phyloP scores from a whole-genome alignment of 2,113 vertebrate genomes.

The Otocyon megalotis region DNA sequence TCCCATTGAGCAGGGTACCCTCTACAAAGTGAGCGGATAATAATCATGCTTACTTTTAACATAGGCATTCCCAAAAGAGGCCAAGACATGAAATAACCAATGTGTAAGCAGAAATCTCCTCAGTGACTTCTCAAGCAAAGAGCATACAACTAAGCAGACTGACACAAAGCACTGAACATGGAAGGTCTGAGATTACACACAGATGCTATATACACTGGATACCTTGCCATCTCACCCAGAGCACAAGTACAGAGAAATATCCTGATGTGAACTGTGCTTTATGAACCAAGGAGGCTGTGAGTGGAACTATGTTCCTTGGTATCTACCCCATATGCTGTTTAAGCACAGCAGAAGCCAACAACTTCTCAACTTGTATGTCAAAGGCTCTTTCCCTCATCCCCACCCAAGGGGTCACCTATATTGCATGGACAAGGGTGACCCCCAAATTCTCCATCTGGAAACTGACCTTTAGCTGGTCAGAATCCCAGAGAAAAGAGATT shows the following conservation, averaged over 20 bases:
- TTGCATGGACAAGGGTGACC: conserved; percentile 93
- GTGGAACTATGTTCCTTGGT: not conserved
- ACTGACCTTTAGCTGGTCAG: conserved; percentile 7
- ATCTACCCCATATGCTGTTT: not conserved
- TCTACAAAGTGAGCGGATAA: not conserved
- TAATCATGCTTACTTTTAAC: not conserved
- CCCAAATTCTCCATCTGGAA: not conserved
- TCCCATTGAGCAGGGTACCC: not conserved
- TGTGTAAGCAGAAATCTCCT: conserved; percentile 22
- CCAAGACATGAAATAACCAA: not conserved
- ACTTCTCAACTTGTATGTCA: not conserved
- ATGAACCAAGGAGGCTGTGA: not conserved
- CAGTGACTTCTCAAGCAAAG: conserved; percentile 26
- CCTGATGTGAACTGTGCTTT: not conserved
- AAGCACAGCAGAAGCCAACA: not conserved
- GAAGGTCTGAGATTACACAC: not conserved
- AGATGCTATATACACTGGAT: not conserved
- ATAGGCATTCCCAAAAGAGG: not conserved
- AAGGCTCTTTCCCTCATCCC: conserved; percentile 17
- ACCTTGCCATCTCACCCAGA: conserved; percentile 6
- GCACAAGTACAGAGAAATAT: conserved; percentile 46
- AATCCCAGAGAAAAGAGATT: conserved; percentile 45
- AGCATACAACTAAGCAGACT: not conserved
- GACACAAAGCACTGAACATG: conserved; percentile 2
- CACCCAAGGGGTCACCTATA: conserved; percentile 89